Conservation (phyloP, 2,888 invertebrate genomes). For the Tenthredo notha region DNA sequence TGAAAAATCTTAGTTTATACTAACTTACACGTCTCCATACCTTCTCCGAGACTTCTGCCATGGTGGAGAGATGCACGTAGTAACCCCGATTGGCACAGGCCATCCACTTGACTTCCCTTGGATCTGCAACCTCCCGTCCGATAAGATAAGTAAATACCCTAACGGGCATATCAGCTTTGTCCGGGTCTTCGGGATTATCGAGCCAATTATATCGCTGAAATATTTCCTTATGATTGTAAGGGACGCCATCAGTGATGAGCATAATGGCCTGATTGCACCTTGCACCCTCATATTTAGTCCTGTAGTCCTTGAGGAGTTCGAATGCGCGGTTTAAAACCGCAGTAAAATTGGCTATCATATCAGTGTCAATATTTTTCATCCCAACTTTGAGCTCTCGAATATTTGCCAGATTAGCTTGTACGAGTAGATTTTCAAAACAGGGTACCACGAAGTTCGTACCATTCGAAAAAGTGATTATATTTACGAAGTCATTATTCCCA, state of each 20-base stretch:
- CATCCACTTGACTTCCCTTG: constrained; percentile 97
- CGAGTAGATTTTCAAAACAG: constrained; percentile 93
- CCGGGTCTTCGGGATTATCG: constrained; percentile 81
- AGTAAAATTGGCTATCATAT: constrained; percentile 96
- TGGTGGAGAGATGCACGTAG: constrained; percentile 96
- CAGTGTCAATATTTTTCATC: constrained; percentile 89
- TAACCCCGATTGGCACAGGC: constrained; percentile 98
- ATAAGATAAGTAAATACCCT: constrained; percentile 99
- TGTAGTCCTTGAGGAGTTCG: constrained; percentile 87
- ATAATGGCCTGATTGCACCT: constrained; percentile 96
- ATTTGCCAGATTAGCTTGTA: constrained; percentile 94
- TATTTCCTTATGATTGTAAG: constrained; percentile 94
- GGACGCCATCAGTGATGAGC: constrained; percentile 99
- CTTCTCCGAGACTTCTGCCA: constrained; percentile 98
- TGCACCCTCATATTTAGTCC: constrained; percentile 84
- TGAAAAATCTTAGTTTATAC: background rate
- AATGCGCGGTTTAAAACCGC: constrained; percentile 94
- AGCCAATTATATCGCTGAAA: constrained; percentile 95
- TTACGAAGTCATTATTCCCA: constrained; percentile 98
- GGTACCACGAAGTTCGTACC: constrained; percentile 89
- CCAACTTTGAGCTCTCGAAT: constrained; percentile 90
- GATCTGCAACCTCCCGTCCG: constrained; percentile 93
- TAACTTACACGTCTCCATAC: constrained; percentile 76
- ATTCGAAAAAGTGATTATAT: constrained; percentile 95
- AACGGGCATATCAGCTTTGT: constrained; percentile 85